Base-by-base conservation (phyloP, 2,113 vertebrate genomes). In the Collichthys lucidus region DNA sequence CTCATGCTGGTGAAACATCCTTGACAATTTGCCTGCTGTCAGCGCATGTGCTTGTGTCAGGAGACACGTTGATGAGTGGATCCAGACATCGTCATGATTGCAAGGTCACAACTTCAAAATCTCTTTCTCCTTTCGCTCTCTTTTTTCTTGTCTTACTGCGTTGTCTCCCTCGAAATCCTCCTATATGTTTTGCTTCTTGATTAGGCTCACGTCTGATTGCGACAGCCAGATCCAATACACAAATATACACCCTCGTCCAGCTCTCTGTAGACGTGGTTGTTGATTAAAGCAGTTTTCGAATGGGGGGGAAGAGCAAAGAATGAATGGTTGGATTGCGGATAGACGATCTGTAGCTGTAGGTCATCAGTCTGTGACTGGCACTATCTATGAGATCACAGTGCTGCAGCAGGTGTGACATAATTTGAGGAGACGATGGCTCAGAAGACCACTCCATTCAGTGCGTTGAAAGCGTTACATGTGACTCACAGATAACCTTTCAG, bases 401-500 rank as follows among this genome's bases (percentile, higher is more conserved):
- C 81, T 5, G 89, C 77, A 15, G 68, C 59, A 71, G 80, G 84
- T 86, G 87, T 86, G 90, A 89, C 89, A 87, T 83, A 79, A 89
- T 84, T 87, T 73, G 31, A 70, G 76, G 53, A 72, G 81, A 89
- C 26, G 69, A 79, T 81, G 72, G 83, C 74, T 15, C 44, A 57
- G 73, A 60, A 57, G 67, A 69, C 68, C 31, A 80, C 82, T 88
- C 63, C 52, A 77, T 77, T 82, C 79, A 73, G 57, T 61, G 11
- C 63, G 80, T 82, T 84, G 60, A 89, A 86, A 85, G 77, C 76
- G 50, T 56, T 81, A 78, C 85, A 74, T 72, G 80, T 88, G 85
- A 92, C 89, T 85, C 81, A 71, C 26, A 82, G 89, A 85, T 92
- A 84, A 93, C 89, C 89, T 93, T 92, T 89, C 75, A 64, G 63